phyloP scores from a whole-genome alignment of 1,140 invertebrate species.

The Drosophila ficusphila region DNA sequence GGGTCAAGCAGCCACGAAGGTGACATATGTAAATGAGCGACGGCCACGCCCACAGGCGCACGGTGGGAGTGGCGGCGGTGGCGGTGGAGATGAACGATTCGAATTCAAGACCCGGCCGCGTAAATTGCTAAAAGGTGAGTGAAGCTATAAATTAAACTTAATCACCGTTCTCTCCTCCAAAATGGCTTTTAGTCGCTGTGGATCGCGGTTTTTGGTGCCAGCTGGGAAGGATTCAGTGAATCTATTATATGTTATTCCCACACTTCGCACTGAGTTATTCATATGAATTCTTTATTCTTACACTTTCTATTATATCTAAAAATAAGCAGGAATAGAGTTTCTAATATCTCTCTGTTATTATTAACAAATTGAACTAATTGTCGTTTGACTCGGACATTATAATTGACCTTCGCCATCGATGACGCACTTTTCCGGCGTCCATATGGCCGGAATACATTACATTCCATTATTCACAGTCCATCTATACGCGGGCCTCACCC shows the following conservation, averaged over 20 bases:
- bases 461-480: slow-evolving; percentile 24
- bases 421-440: slow-evolving; percentile 50
- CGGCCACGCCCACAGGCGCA: slow-evolving; percentile 84
- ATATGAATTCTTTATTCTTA: no score
- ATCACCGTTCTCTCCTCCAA: slow-evolving; percentile 3
- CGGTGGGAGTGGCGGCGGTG: slow-evolving; percentile 11
- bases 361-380: slow-evolving; percentile 2
- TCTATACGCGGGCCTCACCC: slow-evolving; percentile 2
- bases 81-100: slow-evolving; percentile 69
- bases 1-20: slow-evolving; percentile 80
- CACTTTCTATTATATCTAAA: no score
- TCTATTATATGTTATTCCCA: no score
- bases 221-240: not conserved
- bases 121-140: slow-evolving; percentile 79
- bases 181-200: slow-evolving; percentile 59
- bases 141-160: not conserved
- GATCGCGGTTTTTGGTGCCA: slow-evolving; percentile 33
- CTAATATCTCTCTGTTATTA: not conserved
- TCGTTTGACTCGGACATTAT: not conserved
- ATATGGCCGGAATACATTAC: slow-evolving; percentile 53
- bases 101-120: slow-evolving; percentile 81
- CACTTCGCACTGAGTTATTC: no score
- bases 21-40: slow-evolving; percentile 87
- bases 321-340: no score
- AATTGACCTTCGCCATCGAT: slow-evolving; percentile 10